A percentile compares a stretch with the other conserved stretches of the same genome.
These are phyloP conservation scores for Aromia moschata DNA, from an alignment of 2,888 invertebrate species.

Conservation along the genomic window DNA sequence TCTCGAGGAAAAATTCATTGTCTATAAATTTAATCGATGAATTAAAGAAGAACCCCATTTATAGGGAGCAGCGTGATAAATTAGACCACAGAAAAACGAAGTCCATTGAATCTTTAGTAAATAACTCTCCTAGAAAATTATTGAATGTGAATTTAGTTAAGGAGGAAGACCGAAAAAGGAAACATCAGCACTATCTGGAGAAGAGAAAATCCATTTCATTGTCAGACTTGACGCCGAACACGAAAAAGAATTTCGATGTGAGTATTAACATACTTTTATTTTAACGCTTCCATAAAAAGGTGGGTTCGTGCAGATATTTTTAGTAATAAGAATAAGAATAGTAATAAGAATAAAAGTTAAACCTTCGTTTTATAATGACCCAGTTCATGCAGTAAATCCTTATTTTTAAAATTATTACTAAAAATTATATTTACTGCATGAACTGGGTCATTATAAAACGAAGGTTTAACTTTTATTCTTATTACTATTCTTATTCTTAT, in stretches of 20 bases:
- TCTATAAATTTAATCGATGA: slow-evolving; percentile 34
- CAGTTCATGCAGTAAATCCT: no score
- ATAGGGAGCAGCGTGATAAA: slow-evolving; percentile 30
- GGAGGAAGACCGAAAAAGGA: slow-evolving; percentile 6
- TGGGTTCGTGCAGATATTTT: no score
- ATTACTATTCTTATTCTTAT: no score
- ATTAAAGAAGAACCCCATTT: slow-evolving; percentile 28
- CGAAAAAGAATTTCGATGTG: slow-evolving; percentile 12
- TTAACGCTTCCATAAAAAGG: no score
- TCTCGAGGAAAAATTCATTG: slow-evolving; percentile 31
- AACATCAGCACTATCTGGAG: not conserved
- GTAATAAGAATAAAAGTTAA: no score
- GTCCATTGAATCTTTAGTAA: slow-evolving; percentile 33
- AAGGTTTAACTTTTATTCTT: no score
- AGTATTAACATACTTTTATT: slow-evolving; percentile 19
- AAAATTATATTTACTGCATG: no score
- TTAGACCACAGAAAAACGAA: slow-evolving; percentile 33
- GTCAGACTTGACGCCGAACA: slow-evolving; percentile 26
- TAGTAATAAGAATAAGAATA: no score
- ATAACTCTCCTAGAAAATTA: not conserved
- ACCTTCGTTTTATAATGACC: no score
- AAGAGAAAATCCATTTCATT: slow-evolving; percentile 30
- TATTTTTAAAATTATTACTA: no score
- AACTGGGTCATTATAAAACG: no score
- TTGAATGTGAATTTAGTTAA: not conserved